Conservation (phyloP, 2,797 vertebrate genomes). For the Melanotaenia maccullochi region DNA sequence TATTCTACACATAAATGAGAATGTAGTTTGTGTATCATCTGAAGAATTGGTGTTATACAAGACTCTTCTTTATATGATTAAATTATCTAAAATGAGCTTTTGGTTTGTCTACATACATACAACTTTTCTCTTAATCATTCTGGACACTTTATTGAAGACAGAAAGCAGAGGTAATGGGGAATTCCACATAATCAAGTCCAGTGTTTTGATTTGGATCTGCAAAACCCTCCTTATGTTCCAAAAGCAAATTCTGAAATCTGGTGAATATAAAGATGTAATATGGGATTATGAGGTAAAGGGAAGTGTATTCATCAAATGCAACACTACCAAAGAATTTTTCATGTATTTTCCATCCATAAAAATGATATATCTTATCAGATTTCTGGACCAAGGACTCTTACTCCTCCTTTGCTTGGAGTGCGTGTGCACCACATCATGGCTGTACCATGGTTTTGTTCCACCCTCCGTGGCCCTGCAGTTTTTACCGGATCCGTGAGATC, state of each 20-base stretch:
- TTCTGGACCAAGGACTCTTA: neutral
- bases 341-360: neutral
- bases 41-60: too few species aligned
- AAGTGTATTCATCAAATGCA: neutral
- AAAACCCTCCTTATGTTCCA: neutral
- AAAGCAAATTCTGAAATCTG: neutral
- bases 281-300: neutral
- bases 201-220: neutral
- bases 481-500: too few species aligned
- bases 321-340: neutral
- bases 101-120: neutral
- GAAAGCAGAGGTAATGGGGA: neutral
- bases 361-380: neutral
- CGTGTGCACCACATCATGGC: too few species aligned
- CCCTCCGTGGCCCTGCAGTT: too few species aligned
- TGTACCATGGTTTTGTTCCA: too few species aligned
- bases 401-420: neutral
- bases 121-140: neutral
- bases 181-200: neutral
- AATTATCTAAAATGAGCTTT: neutral
- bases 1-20: too few species aligned
- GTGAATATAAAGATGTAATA: neutral
- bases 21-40: too few species aligned
- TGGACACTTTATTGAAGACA: neutral
- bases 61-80: neutral